Evolutionary conservation across 2,113 vertebrate species (phyloP).

Genomic region (Etheostoma cragini): DNA sequence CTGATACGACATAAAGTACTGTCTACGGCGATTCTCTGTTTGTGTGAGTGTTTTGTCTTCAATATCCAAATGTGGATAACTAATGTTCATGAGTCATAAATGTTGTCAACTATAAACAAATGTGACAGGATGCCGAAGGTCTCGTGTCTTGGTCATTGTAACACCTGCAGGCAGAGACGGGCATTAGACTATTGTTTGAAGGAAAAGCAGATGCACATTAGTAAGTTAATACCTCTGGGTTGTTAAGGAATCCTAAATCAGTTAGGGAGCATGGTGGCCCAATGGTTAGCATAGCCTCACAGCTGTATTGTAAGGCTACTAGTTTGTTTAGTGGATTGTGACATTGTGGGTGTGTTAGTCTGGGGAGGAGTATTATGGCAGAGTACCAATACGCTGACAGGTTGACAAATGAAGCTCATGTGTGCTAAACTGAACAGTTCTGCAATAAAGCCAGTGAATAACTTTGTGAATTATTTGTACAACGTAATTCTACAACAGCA

Average conservation of each 20-base stretch:
- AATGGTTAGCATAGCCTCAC: too few species aligned
- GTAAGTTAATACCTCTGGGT: constrained; percentile 40
- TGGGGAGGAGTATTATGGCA: too few species aligned
- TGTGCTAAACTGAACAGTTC: too few species aligned
- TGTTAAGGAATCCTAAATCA: constrained; percentile 15
- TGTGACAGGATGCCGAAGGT: constrained; percentile 54
- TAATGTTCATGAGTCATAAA: constrained; percentile 59
- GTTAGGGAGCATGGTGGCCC: too few species aligned
- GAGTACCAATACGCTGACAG: too few species aligned
- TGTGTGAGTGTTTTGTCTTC: constrained; percentile 41
- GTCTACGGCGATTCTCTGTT: constrained; percentile 35
- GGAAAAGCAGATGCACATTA: constrained; percentile 62
- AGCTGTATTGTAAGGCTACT: too few species aligned
- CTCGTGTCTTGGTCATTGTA: constrained; percentile 52
- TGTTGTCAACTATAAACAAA: constrained; percentile 52
- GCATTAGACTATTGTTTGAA: constrained; percentile 51
- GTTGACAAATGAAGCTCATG: too few species aligned
- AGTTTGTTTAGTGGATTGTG: too few species aligned
- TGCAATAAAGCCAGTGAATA: too few species aligned
- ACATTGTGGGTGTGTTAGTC: too few species aligned
- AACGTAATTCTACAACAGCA: too few species aligned
- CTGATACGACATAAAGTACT: constrained; percentile 73
- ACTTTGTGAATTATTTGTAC: too few species aligned
- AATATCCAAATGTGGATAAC: constrained; percentile 49
- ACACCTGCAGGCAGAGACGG: constrained; percentile 44